These are phyloP conservation scores for Rhinichthys klamathensis DNA, from an alignment of 2,113 vertebrate species.

Conservation along the genomic window DNA sequence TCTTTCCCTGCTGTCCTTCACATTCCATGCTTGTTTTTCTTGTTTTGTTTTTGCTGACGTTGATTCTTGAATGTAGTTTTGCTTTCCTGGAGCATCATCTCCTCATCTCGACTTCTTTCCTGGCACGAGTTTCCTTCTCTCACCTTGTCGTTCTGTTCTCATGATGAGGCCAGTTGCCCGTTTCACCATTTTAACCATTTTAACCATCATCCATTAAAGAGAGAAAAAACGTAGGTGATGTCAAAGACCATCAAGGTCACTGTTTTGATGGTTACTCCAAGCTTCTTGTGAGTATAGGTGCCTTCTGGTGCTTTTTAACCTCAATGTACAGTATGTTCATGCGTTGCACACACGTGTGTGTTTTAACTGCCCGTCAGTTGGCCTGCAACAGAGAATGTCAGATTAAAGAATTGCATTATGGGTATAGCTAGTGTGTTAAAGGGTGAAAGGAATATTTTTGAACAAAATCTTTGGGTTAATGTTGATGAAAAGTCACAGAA, in stretches of 20 bases:
- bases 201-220: constrained; percentile 41
- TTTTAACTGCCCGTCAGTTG: background rate
- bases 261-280: constrained; percentile 53
- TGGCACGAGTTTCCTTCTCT: constrained; percentile 44
- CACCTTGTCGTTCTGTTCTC: constrained; percentile 25
- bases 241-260: constrained; percentile 39
- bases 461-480: background rate
- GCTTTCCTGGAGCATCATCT: constrained; percentile 59
- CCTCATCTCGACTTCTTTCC: constrained; percentile 52
- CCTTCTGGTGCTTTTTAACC: constrained; percentile 66
- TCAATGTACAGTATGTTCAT: constrained; percentile 21
- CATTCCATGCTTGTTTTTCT: constrained; percentile 59
- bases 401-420: background rate
- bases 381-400: constrained; percentile 1
- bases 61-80: constrained; percentile 67
- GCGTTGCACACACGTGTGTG: background rate
- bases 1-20: constrained; percentile 61
- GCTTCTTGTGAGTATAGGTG: constrained; percentile 72
- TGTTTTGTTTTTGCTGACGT: constrained; percentile 61
- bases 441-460: background rate
- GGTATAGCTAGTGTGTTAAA: constrained; percentile 7
- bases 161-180: constrained; percentile 18
- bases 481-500: constrained; percentile 35
- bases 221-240: constrained; percentile 18
- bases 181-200: constrained; percentile 41